These are phyloP conservation scores for Drosophila prostipennis DNA, from an alignment of 2,888 invertebrate genomes.

Conservation along the genomic window DNA sequence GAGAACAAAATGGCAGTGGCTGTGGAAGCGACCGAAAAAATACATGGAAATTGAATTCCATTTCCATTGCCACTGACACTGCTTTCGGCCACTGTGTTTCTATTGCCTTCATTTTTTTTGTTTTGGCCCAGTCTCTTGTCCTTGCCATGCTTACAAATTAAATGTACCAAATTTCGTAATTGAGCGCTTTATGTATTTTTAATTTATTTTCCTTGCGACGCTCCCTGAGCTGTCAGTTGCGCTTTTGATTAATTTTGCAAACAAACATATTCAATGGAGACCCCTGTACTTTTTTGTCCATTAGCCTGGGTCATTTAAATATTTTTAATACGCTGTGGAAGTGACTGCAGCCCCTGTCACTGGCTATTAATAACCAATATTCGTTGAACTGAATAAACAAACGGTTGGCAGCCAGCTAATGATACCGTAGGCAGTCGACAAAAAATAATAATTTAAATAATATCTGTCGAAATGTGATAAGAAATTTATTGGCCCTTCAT, in stretches of 20 bases:
- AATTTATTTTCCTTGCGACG: slow-evolving; percentile 55
- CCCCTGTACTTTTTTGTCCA: not conserved
- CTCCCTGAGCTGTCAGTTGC: slow-evolving; percentile 44
- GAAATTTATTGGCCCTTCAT: too few relatives aligned
- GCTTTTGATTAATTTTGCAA: slow-evolving; percentile 43
- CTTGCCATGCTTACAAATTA: slow-evolving; percentile 39
- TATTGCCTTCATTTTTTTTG: slow-evolving; percentile 13
- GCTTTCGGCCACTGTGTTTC: slow-evolving; percentile 16
- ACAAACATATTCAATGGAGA: slow-evolving; percentile 38
- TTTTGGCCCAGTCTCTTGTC: not conserved
- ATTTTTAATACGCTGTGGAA: slow-evolving; percentile 5
- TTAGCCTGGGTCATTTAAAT: slow-evolving; percentile 12
- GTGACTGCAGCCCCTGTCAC: not conserved
- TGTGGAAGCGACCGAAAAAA: slow-evolving; percentile 4
- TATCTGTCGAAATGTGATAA: not conserved
- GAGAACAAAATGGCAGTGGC: slow-evolving; percentile 14
- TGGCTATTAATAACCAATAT: slow-evolving; percentile 23
- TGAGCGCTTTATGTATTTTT: slow-evolving; percentile 72
- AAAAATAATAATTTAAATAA: not conserved
- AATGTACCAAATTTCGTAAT: slow-evolving; percentile 69
- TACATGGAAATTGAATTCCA: slow-evolving; percentile 64
- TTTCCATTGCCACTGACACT: slow-evolving; percentile 40
- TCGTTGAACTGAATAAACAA: slow-evolving; percentile 17
- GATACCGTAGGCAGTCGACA: not conserved
- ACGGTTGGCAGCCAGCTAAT: not conserved